Evolutionary conservation across 2,888 invertebrate species (phyloP).

Genomic region (Temnothorax unifasciatus): DNA sequence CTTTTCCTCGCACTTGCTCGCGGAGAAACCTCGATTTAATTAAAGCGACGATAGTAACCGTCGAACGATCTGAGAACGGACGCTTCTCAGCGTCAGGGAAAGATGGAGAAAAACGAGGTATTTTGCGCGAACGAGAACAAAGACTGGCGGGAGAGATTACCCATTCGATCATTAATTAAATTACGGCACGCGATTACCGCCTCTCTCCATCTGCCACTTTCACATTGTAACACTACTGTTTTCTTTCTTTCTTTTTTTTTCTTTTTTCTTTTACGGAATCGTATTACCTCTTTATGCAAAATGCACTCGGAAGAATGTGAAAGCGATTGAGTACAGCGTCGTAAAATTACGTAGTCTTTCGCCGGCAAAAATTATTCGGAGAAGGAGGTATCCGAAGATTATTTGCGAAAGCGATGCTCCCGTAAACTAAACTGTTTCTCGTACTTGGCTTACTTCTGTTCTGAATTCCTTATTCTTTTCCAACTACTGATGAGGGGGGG

Average conservation of each 20-base stretch:
- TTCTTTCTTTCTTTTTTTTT: not conserved
- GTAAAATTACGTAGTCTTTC: slow-evolving; percentile 19
- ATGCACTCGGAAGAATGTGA: slow-evolving; percentile 41
- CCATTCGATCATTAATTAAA: slow-evolving; percentile 46
- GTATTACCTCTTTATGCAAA: slow-evolving; percentile 48
- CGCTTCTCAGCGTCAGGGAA: not conserved
- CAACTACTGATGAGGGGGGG: too few relatives aligned
- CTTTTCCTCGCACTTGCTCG: slow-evolving; percentile 2
- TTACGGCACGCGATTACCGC: slow-evolving; percentile 39
- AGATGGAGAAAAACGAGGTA: not conserved
- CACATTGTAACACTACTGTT: slow-evolving; percentile 24
- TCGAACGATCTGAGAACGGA: slow-evolving; percentile 4
- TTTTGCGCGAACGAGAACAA: slow-evolving; percentile 32
- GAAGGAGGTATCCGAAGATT: not conserved
- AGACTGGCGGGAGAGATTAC: slow-evolving; percentile 33
- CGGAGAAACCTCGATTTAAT: slow-evolving; percentile 41
- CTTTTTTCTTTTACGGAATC: not conserved
- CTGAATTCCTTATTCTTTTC: not conserved
- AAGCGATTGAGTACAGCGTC: slow-evolving; percentile 22
- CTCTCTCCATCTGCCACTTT: slow-evolving; percentile 37
- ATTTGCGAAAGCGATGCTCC: not conserved
- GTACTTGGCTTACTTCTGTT: too few relatives aligned
- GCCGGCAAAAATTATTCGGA: not conserved
- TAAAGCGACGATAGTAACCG: slow-evolving; percentile 27
- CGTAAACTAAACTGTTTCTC: not conserved